phyloP scores from a whole-genome alignment of 2,797 vertebrate species.

The Mormyrops boulengeri region DNA sequence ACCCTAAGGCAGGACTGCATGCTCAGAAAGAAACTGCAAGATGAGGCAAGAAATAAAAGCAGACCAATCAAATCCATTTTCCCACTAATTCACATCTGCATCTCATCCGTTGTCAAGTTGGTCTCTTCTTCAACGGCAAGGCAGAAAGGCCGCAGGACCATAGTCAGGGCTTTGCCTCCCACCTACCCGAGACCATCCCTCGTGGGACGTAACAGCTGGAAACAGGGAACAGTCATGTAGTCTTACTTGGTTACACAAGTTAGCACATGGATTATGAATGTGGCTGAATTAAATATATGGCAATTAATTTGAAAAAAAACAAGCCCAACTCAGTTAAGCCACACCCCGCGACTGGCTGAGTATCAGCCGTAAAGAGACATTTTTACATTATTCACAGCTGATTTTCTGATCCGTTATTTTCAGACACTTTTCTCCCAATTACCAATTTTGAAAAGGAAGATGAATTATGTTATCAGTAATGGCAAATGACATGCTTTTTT shows the following conservation, averaged over 20 bases:
- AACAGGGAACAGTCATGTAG: not conserved
- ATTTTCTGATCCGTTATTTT: not conserved
- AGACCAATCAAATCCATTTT: constrained; percentile 12
- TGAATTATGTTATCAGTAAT: not conserved
- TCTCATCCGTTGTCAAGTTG: not conserved
- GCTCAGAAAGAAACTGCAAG: not conserved
- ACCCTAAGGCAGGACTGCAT: not conserved
- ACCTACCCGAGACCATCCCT: not conserved
- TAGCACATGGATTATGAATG: not conserved
- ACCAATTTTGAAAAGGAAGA: not conserved
- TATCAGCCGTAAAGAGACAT: not conserved
- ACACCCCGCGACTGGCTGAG: not conserved
- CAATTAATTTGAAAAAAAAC: not conserved
- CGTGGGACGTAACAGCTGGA: not conserved
- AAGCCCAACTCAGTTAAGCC: not conserved
- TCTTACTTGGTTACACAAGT: not conserved
- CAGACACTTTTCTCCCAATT: not conserved
- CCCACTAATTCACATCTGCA: constrained; percentile 7
- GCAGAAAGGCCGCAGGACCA: not conserved
- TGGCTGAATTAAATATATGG: not conserved
- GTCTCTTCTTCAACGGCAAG: not conserved
- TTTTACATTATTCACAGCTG: not conserved
- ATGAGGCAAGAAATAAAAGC: not conserved
- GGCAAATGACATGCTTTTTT: not conserved
- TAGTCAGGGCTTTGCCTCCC: not conserved